These are phyloP conservation scores for Chlamydotis undulata DNA, from an alignment of 2,113 vertebrate species.

Conservation along the genomic window DNA sequence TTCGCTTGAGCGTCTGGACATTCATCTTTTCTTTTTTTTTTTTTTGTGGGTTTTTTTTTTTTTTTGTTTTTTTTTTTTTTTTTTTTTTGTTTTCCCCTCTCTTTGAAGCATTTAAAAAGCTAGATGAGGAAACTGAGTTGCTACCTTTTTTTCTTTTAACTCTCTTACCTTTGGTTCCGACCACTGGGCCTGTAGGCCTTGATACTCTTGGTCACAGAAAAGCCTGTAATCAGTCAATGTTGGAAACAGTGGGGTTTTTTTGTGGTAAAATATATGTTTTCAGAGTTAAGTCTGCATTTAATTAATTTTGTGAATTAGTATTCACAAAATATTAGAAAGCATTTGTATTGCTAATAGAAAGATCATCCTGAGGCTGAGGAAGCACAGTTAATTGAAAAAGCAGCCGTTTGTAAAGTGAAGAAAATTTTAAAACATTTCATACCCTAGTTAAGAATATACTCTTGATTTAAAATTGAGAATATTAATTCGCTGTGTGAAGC, in stretches of 20 bases:
- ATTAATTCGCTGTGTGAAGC: slow-evolving; percentile 7
- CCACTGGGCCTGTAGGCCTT: not conserved
- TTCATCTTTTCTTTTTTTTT: not conserved
- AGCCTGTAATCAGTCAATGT: not conserved
- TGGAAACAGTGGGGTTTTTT: not conserved
- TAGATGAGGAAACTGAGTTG: not conserved
- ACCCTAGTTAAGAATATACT: slow-evolving; percentile 41
- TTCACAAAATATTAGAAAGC: slow-evolving; percentile 50
- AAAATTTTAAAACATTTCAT: slow-evolving; percentile 46
- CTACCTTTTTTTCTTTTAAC: not conserved
- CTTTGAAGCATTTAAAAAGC: not conserved
- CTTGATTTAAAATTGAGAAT: slow-evolving; percentile 34
- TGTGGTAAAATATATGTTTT: slow-evolving; percentile 1
- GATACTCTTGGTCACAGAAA: not conserved
- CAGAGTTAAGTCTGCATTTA: slow-evolving; percentile 28
- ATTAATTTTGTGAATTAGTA: slow-evolving; percentile 54
- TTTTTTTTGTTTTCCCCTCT: too few relatives aligned
- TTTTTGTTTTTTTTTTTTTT: too few relatives aligned
- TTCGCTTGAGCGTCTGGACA: not conserved
- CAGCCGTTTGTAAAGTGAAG: slow-evolving; percentile 44
- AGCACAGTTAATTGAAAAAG: slow-evolving; percentile 54
- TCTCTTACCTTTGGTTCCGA: not conserved
- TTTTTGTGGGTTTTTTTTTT: too few relatives aligned
- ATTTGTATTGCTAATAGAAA: slow-evolving; percentile 58
- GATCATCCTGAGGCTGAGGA: slow-evolving; percentile 58